Percentiles rank a stretch among this genome's conserved stretches.
phyloP scores from a whole-genome alignment of 2,113 vertebrate species.

The Stegostoma tigrinum region DNA sequence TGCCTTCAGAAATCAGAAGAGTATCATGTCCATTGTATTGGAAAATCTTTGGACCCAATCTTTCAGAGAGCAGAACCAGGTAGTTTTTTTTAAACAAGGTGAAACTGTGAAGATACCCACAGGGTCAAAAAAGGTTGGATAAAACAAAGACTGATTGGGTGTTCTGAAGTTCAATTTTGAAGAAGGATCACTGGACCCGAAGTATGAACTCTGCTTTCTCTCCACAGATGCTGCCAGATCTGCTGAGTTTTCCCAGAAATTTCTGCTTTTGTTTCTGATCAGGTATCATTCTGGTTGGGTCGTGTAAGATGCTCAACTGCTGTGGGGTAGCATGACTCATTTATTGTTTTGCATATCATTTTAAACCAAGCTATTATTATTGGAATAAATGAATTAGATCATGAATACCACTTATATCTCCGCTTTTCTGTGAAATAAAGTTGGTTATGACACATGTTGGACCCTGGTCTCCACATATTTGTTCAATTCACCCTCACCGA shows the following conservation, averaged over 20 bases:
- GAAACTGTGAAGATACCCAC: neutral
- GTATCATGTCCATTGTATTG: neutral
- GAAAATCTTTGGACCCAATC: neutral
- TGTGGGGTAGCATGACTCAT: neutral
- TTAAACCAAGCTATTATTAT: neutral
- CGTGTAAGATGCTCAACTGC: neutral
- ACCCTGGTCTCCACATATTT: neutral
- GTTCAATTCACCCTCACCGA: neutral
- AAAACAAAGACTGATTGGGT: neutral
- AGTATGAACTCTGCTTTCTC: too few species aligned
- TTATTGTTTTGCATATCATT: neutral
- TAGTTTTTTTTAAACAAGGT: neutral
- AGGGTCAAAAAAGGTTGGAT: neutral
- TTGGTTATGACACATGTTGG: neutral
- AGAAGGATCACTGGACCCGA: too few species aligned
- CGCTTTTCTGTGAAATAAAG: neutral
- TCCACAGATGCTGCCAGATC: too few species aligned
- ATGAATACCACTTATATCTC: neutral
- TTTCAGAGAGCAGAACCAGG: neutral
- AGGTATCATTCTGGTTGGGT: neutral
- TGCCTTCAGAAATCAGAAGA: neutral
- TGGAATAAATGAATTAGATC: neutral
- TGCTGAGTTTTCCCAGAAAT: too few species aligned
- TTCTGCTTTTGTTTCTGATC: neutral
- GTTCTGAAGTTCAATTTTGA: too few species aligned